Evolutionary conservation across 2,113 vertebrate genomes (phyloP).

Genomic region (Tinamus guttatus): DNA sequence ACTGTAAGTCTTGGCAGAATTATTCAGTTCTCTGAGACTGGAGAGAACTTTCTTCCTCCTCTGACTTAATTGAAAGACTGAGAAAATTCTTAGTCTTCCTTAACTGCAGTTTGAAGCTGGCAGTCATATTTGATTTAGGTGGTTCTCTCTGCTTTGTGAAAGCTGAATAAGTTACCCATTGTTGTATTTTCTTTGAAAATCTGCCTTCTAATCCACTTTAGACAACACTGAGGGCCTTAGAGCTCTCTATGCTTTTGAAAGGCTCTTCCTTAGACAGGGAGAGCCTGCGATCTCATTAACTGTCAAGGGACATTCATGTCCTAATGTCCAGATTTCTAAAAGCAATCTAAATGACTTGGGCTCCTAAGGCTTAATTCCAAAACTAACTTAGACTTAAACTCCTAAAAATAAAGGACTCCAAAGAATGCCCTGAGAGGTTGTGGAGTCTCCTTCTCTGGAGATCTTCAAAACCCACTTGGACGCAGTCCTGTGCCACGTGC

Average conservation of each 20-base stretch:
- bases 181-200: neutral
- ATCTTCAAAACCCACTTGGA: too few relatives aligned
- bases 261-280: neutral
- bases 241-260: neutral
- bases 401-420: neutral
- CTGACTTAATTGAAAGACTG: neutral
- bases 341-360: neutral
- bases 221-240: neutral
- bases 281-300: neutral
- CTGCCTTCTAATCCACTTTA: neutral
- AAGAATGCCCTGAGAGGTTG: too few relatives aligned
- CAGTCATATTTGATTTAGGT: neutral
- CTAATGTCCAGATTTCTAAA: neutral
- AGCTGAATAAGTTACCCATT: neutral
- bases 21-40: neutral
- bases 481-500: too few relatives aligned
- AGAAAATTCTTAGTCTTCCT: neutral
- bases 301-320: neutral
- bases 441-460: too few relatives aligned
- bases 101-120: neutral
- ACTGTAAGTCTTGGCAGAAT: neutral
- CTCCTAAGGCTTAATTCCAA: neutral
- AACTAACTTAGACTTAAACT: neutral
- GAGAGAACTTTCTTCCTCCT: neutral
- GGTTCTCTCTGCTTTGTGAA: neutral